phyloP scores from a whole-genome alignment of 2,113 vertebrate genomes.

The Chaenogobius annularis region DNA sequence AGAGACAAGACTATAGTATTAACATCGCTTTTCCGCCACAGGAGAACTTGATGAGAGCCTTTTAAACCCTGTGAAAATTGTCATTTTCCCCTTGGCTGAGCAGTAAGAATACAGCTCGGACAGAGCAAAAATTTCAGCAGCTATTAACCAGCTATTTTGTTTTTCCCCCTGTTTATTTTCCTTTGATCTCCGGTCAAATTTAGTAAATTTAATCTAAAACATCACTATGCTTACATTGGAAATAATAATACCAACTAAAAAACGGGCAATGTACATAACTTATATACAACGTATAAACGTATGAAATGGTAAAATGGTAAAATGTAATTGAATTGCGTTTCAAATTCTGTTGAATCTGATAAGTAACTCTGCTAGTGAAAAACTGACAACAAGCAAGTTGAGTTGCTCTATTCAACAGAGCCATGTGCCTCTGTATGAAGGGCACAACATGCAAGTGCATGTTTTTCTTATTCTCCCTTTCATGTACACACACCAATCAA shows the following conservation, averaged over 20 bases:
- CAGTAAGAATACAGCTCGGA: slow-evolving; percentile 53
- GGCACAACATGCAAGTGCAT: slow-evolving; percentile 38
- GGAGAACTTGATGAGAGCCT: slow-evolving; percentile 54
- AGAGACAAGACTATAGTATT: slow-evolving; percentile 47
- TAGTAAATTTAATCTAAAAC: background rate
- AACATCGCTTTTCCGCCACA: slow-evolving; percentile 46
- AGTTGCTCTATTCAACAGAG: slow-evolving; percentile 5
- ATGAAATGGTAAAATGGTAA: background rate
- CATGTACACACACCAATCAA: slow-evolving; percentile 74
- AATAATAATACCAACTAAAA: background rate
- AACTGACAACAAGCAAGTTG: background rate
- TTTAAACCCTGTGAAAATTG: slow-evolving; percentile 73
- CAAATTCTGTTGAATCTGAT: background rate
- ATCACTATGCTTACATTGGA: background rate
- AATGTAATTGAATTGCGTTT: background rate
- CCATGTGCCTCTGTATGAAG: slow-evolving; percentile 5
- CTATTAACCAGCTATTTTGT: slow-evolving; percentile 62
- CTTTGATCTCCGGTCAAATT: slow-evolving; percentile 20
- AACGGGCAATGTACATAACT: background rate
- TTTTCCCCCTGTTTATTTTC: slow-evolving; percentile 57
- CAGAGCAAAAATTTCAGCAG: slow-evolving; percentile 42
- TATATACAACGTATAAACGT: no score
- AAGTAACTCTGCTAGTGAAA: background rate
- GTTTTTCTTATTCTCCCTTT: slow-evolving; percentile 39
- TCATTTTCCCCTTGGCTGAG: slow-evolving; percentile 75